Conservation (phyloP, 2,113 vertebrate genomes). For the Centropus bengalensis region DNA sequence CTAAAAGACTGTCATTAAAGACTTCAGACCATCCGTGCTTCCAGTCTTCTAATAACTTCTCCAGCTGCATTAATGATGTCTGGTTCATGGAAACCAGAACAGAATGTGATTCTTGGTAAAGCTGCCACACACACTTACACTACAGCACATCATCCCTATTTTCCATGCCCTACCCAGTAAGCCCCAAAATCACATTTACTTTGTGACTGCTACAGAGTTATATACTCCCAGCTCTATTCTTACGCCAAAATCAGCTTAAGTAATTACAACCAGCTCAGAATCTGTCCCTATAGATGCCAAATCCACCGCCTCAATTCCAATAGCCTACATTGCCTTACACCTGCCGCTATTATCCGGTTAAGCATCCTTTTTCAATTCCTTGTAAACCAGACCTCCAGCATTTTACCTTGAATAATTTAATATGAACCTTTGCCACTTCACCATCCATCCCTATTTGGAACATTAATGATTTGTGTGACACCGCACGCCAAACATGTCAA, state of each 20-base stretch:
- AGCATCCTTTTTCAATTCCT: background rate
- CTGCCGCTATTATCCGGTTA: background rate
- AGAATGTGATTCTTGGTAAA: background rate
- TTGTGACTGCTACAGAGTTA: background rate
- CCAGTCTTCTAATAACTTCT: background rate
- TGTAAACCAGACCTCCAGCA: background rate
- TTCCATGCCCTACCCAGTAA: background rate
- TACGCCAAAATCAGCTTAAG: background rate
- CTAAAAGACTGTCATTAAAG: background rate
- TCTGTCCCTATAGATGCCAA: background rate
- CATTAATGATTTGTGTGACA: background rate
- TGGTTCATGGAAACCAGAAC: background rate
- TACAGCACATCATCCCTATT: background rate
- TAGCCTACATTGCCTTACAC: background rate
- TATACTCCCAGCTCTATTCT: background rate
- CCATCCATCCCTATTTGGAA: background rate
- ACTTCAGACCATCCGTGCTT: background rate
- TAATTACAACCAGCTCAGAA: background rate
- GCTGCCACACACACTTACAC: background rate
- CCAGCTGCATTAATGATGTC: background rate
- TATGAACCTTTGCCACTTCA: background rate
- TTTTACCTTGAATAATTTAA: conserved; percentile 7
- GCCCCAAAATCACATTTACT: background rate
- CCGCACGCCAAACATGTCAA: background rate
- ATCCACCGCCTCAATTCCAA: background rate